These are phyloP conservation scores for Crossaster papposus DNA, from an alignment of 53 echinoderm and acorn worm genomes.

Conservation along the genomic window DNA sequence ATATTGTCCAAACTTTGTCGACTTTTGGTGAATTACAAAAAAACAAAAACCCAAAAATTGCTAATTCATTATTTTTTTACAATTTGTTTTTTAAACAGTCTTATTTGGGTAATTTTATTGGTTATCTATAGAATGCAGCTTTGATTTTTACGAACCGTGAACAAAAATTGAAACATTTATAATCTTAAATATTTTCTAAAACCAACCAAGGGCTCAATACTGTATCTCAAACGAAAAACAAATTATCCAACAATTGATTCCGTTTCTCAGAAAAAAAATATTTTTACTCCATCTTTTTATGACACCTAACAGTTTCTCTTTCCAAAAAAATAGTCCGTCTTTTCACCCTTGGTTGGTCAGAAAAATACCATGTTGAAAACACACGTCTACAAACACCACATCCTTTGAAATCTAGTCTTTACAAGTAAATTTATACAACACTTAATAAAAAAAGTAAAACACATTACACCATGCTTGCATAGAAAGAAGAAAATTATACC, in stretches of 20 bases:
- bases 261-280: no score
- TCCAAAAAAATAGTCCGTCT: no score
- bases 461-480: constrained; percentile 56
- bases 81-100: neutral
- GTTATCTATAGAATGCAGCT: neutral
- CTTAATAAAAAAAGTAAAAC: constrained; percentile 20
- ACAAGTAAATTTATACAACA: constrained; percentile 15
- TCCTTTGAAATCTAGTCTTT: neutral
- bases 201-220: neutral
- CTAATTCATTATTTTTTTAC: neutral
- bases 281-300: no score
- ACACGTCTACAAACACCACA: neutral
- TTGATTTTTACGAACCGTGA: neutral
- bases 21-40: neutral
- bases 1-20: neutral
- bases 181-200: neutral
- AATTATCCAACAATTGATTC: neutral
- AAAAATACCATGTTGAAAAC: neutral
- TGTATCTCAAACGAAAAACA: neutral
- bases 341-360: no score
- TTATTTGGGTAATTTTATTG: neutral
- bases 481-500: constrained; percentile 33
- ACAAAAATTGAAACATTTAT: neutral
- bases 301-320: no score
- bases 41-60: neutral